Percentiles rank a stretch among this genome's conserved stretches.
Evolutionary conservation across 2,888 invertebrate species (phyloP).

Genomic region (Masnerella sp.): DNA sequence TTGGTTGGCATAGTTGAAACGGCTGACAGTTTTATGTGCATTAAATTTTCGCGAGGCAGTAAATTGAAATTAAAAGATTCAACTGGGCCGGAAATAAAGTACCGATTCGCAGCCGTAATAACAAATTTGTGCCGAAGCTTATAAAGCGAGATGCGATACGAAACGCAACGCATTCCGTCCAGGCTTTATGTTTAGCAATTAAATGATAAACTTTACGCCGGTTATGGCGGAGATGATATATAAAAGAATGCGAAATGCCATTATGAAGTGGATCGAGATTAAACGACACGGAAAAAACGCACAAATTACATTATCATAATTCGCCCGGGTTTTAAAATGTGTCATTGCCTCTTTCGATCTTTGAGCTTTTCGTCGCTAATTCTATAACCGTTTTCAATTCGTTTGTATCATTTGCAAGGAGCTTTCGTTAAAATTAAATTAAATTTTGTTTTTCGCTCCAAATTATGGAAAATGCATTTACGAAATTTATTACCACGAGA

Average conservation of each 20-base stretch:
- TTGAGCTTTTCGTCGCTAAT: slow-evolving; percentile 1
- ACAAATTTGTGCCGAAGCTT: slow-evolving; percentile 40
- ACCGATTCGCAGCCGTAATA: slow-evolving; percentile 35
- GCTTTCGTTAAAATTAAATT: no score
- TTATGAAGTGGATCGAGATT: slow-evolving; percentile 31
- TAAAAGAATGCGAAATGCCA: slow-evolving; percentile 30
- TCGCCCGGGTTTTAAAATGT: slow-evolving; percentile 1
- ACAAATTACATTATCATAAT: slow-evolving; percentile 40
- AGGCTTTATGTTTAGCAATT: slow-evolving; percentile 41
- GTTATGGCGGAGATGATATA: slow-evolving; percentile 26
- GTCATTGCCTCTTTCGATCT: slow-evolving; percentile 5
- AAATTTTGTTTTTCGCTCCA: no score
- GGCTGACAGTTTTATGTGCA: slow-evolving; percentile 36
- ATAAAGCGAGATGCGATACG: slow-evolving; percentile 25
- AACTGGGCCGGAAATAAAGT: slow-evolving; percentile 42
- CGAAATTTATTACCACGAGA: no score
- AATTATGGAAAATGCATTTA: no score
- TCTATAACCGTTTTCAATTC: slow-evolving; percentile 5
- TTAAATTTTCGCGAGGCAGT: slow-evolving; percentile 41
- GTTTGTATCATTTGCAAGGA: slow-evolving; percentile 1
- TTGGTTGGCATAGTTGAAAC: slow-evolving; percentile 15
- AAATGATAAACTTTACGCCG: slow-evolving; percentile 34
- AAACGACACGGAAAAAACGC: slow-evolving; percentile 26
- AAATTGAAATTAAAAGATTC: slow-evolving; percentile 53
- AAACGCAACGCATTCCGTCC: slow-evolving; percentile 20